Evolutionary conservation across 1,140 invertebrate genomes (phyloP).

Genomic region (Saccostrea cuccullata): DNA sequence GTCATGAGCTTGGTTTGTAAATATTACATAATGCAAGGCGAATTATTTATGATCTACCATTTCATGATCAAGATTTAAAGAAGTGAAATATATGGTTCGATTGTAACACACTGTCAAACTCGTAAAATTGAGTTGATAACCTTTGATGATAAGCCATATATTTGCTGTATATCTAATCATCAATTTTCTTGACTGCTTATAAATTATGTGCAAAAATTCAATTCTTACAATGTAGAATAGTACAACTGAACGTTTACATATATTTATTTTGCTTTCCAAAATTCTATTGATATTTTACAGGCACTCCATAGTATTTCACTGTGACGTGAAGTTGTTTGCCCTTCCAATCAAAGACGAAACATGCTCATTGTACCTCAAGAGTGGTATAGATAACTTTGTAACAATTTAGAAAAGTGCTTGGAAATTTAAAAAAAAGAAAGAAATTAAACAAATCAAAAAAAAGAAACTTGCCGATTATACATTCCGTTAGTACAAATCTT

Average conservation of each 20-base stretch:
- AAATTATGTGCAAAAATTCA: not conserved
- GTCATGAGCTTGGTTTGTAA: not conserved
- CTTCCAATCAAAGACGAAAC: constrained; percentile 39
- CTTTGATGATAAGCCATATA: not conserved
- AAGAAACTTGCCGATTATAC: no score
- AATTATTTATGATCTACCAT: not conserved
- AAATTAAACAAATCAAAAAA: no score
- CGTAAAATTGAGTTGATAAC: not conserved
- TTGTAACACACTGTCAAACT: not conserved
- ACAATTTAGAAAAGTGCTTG: no score
- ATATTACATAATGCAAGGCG: not conserved
- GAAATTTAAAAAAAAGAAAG: no score
- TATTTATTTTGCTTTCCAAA: not conserved
- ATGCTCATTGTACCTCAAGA: constrained; percentile 14
- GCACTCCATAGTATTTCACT: constrained; percentile 28
- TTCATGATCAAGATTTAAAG: not conserved
- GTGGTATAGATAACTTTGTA: not conserved
- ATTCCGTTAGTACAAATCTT: no score
- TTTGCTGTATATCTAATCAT: not conserved
- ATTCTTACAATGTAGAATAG: not conserved
- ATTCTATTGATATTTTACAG: constrained; percentile 16
- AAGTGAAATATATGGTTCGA: not conserved
- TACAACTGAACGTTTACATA: not conserved
- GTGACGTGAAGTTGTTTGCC: constrained; percentile 32
- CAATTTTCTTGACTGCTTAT: not conserved